These are phyloP conservation scores for Agonopterix arenella DNA, from an alignment of 2,888 invertebrate species.

Conservation along the genomic window DNA sequence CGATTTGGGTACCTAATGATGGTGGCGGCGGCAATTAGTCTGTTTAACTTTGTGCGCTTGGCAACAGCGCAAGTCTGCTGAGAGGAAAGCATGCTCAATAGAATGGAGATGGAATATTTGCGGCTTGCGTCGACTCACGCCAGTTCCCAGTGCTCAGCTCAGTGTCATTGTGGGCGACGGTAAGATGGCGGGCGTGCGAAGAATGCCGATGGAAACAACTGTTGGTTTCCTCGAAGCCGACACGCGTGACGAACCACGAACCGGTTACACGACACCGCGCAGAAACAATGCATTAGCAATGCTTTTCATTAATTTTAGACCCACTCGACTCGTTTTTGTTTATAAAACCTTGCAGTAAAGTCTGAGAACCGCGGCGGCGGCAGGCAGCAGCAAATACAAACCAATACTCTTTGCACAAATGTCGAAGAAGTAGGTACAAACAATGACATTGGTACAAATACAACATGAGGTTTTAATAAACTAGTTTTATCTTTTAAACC, in stretches of 20 bases:
- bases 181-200: conserved; percentile 35
- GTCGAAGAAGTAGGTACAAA: neutral
- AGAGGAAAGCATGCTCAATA: conserved; percentile 24
- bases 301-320: conserved; percentile 55
- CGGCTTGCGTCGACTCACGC: conserved; percentile 13
- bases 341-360: conserved; percentile 32
- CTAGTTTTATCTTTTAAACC: too few relatives aligned
- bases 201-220: conserved; percentile 67
- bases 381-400: conserved; percentile 24
- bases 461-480: too few relatives aligned
- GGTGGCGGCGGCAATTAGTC: conserved; percentile 34
- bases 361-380: conserved; percentile 24
- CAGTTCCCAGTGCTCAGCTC: conserved; percentile 20
- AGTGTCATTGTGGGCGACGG: conserved; percentile 32
- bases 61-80: conserved; percentile 19
- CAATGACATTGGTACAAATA: conserved; percentile 10
- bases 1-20: conserved; percentile 23
- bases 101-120: conserved; percentile 39
- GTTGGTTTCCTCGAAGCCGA: conserved; percentile 64
- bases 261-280: conserved; percentile 61
- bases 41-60: conserved; percentile 30
- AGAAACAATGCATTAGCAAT: conserved; percentile 60
- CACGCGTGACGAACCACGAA: conserved; percentile 59
- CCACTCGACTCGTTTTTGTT: conserved; percentile 31
- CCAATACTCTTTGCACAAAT: conserved; percentile 30